Base-by-base conservation (phyloP, 2,113 vertebrate genomes). In the Antigone vipio region DNA sequence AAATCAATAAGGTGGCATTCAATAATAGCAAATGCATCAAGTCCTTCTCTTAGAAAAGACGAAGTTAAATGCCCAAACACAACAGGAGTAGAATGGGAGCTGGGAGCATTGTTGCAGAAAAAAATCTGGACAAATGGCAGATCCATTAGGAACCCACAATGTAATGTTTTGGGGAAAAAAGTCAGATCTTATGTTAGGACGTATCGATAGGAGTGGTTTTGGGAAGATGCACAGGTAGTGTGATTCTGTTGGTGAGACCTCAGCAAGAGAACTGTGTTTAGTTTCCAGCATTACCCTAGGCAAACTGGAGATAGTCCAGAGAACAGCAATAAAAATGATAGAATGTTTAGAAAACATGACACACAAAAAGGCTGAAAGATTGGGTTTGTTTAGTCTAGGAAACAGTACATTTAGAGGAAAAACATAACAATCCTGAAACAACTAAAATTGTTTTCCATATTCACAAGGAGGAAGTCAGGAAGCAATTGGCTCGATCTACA, bases 311-410 rank as follows among this genome's bases (percentile, higher is more conserved):
- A n/a, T 27, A 85, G 44, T 27, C 74, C 81, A 88, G 62, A 80
- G 45, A 93, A 73, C 16, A 62, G 74, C 67, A 83, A 26, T 22
- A 83, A 76, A 71, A 93, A 85, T 49, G 16, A 60, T 47, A 81
- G 89, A 52, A 35, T 64, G 23, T 94, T 87, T 89, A 73, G 60
- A 91, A 90, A 94, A 53, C 45, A 35, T 10, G 22, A 53, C 2
- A 6, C 24, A 58, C 29, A 38, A 69, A 56, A 93, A 88, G 15
- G 30, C 35, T 72, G 53, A 79, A 94, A 58, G 58, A 62, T 12
- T 75, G 12, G 32, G 29, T 58, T 76, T 93, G 66, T 85, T 96
- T 96, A 92, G 74, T 58, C 81, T 96, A 79, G 32, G 23, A 90
- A 94, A 73, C 17, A 23, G 24, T 10, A 20, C 42, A 55, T 72